Evolutionary conservation across 2,888 invertebrate genomes (phyloP), one percentile per base, ranked within the genome.

Genomic region (Nomada lathburiana): DNA sequence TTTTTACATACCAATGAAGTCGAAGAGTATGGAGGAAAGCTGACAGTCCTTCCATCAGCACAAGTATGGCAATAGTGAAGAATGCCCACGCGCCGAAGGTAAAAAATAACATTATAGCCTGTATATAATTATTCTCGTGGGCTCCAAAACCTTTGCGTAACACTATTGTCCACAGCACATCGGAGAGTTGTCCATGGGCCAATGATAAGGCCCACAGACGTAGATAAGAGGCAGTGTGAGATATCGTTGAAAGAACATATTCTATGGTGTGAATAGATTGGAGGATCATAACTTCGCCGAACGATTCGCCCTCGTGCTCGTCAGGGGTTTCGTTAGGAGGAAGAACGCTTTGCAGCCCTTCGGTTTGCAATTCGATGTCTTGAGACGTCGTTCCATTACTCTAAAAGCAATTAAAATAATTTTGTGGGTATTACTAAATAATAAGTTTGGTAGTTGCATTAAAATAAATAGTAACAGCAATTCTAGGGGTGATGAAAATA

Each of bases 251-350:
- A 84, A 99, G 96, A 84, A 98, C 98, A 92, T 98, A 99, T 94
- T 99, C 99, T 82, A 99, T 98, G 1, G 99, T 99, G 94, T 99
- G 99, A 90, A 99, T 99, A 23, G 96, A 97, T 93, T 99, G 98
- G 93, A 98, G 97, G 90, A 99, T 98, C 95, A 98, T 97, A 88
- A 98, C 94, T 93, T 99, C 99, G 85, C 97, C 96, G 94, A 98
- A 96, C 2, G 97, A 95, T 88, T 96, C 97, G 81, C 89, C 95
- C 0, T 95, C 95, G 29, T 88, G 82, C 4, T 59, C 67, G 9
- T 95, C 93, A 10, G 95, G 94, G 85, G 95, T 94, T 74, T 94
- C 94, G 94, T 95, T 95, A 76, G 90, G 90, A 72, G 94, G 91
- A 83, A 95, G 95, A 69, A 94, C 94, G 16, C 20, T 76, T 53